Conservation (phyloP, 1,140 invertebrate species). For the Magallana angulata region DNA sequence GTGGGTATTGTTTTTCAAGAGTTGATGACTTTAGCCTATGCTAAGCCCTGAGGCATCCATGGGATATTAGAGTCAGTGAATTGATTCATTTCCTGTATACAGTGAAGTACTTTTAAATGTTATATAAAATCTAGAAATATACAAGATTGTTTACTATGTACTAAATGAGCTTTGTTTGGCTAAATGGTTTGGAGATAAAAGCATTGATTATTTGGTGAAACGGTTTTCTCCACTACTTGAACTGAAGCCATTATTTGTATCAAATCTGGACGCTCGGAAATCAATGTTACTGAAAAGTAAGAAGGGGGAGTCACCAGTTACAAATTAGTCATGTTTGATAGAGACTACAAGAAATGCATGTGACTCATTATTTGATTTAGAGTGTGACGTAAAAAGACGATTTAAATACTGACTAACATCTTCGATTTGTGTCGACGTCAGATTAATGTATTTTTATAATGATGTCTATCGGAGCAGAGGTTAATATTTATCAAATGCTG, state of each 20-base stretch:
- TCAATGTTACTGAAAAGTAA: not conserved
- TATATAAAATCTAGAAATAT: not conserved
- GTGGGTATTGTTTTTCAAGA: too few relatives aligned
- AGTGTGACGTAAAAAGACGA: not conserved
- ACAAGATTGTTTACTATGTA: not conserved
- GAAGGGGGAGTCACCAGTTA: not conserved
- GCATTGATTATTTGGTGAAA: conserved; percentile 14
- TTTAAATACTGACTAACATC: conserved; percentile 6
- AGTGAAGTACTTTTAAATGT: not conserved
- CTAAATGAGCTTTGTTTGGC: conserved; percentile 6
- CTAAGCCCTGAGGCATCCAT: too few relatives aligned
- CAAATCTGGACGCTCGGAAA: not conserved
- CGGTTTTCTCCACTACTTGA: not conserved
- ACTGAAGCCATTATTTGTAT: conserved; percentile 7
- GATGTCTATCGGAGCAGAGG: not conserved
- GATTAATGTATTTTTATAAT: not conserved
- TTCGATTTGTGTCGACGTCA: not conserved
- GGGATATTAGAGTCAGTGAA: too few relatives aligned
- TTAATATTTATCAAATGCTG: not conserved
- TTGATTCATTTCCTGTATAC: not conserved
- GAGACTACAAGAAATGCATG: not conserved
- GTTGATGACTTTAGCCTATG: too few relatives aligned
- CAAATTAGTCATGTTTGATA: conserved; percentile 20
- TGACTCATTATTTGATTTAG: conserved; percentile 16
- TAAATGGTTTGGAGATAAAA: conserved; percentile 5